Percentiles rank a stretch among this genome's conserved stretches.
Evolutionary conservation across 2,797 vertebrate genomes (phyloP).

Genomic region (Columba guinea): DNA sequence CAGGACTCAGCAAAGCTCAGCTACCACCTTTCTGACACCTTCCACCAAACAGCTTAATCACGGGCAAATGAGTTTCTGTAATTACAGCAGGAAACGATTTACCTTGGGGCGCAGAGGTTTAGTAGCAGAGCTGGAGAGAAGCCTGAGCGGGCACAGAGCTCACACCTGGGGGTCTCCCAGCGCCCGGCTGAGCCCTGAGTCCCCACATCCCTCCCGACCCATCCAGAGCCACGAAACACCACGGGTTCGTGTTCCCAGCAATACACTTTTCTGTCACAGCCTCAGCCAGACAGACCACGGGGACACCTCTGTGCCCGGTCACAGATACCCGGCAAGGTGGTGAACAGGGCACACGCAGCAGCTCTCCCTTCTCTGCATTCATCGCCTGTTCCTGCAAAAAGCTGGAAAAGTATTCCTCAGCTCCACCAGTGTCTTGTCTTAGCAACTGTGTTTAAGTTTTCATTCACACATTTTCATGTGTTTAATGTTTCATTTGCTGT

Average conservation of each 20-base stretch:
- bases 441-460: background rate
- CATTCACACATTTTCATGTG: no score
- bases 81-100: conserved; percentile 61
- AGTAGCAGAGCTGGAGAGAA: background rate
- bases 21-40: conserved; percentile 44
- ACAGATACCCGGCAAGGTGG: background rate
- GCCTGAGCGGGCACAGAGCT: background rate
- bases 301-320: background rate
- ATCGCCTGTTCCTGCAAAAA: background rate
- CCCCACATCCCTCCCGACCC: background rate
- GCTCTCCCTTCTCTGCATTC: background rate
- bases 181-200: fast-evolving
- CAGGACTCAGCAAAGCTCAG: conserved; percentile 44
- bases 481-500: background rate
- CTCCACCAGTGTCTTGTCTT: background rate
- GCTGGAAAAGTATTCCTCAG: background rate
- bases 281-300: fast-evolving
- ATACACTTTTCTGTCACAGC: background rate
- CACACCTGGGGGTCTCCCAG: background rate
- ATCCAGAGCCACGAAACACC: background rate
- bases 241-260: background rate
- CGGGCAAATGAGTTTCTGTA: conserved; percentile 47
- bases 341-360: background rate
- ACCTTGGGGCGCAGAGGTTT: background rate
- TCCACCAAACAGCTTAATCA: conserved; percentile 53